phyloP scores from a whole-genome alignment of 2,113 vertebrate genomes.

The Pygoscelis adeliae region DNA sequence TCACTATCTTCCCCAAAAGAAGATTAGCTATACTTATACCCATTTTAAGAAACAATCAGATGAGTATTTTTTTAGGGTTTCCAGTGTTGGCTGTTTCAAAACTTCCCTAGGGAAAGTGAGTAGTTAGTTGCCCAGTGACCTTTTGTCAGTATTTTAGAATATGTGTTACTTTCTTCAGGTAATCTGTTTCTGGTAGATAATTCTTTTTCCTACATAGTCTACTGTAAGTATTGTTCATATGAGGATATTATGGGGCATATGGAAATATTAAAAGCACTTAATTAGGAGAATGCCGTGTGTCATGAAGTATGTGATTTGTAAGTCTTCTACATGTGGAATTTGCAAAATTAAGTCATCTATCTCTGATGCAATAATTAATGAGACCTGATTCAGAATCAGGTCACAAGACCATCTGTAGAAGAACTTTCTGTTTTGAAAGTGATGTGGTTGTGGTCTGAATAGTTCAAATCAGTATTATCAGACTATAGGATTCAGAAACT shows the following conservation, averaged over 20 bases:
- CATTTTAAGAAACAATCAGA: not conserved
- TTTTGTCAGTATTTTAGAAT: not conserved
- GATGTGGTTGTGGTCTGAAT: not conserved
- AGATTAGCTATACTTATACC: not conserved
- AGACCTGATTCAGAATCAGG: not conserved
- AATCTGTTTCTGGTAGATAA: not conserved
- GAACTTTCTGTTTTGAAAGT: not conserved
- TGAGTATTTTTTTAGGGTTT: not conserved
- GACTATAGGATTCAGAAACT: not conserved
- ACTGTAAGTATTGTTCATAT: not conserved
- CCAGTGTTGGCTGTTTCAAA: not conserved
- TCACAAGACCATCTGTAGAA: not conserved
- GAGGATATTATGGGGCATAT: not conserved
- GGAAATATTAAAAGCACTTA: not conserved
- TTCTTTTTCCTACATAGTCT: not conserved
- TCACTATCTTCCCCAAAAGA: not conserved
- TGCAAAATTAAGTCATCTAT: not conserved
- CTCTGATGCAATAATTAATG: not conserved
- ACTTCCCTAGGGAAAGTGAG: not conserved
- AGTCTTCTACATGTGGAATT: not conserved
- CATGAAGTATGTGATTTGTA: not conserved
- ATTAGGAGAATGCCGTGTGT: not conserved
- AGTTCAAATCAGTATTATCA: not conserved
- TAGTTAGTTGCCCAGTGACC: not conserved
- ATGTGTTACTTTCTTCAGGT: not conserved